Evolutionary conservation across 2,113 vertebrate genomes (phyloP).

Genomic region (Sinocyclocheilus grahami): DNA sequence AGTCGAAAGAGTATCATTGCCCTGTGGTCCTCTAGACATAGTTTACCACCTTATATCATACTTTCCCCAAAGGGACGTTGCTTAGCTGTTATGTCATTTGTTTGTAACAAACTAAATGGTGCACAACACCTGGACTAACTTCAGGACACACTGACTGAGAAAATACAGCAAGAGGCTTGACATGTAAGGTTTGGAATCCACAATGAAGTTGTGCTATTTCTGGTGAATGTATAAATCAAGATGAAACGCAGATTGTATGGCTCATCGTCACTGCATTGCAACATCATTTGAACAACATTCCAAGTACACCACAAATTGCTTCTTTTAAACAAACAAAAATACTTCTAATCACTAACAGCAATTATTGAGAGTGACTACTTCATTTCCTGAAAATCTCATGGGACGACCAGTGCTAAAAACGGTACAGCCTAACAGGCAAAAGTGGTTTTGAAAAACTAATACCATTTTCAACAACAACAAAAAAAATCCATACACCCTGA

Average conservation of each 20-base stretch:
- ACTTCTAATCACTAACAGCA: neutral
- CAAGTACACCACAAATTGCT: neutral
- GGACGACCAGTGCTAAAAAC: neutral
- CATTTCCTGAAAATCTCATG: neutral
- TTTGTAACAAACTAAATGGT: neutral
- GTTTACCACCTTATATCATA: slow-evolving; percentile 12
- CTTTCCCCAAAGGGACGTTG: neutral
- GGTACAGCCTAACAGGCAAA: neutral
- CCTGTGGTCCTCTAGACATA: neutral
- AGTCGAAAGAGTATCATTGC: slow-evolving; percentile 23
- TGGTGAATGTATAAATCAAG: neutral
- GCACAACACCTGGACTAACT: neutral
- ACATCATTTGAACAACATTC: neutral
- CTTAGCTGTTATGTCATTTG: neutral
- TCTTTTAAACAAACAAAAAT: neutral
- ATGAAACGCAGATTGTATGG: neutral
- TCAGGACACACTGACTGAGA: slow-evolving; percentile 5
- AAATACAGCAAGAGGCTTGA: neutral
- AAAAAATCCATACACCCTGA: too few relatives aligned
- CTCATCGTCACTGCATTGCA: neutral
- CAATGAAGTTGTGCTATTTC: neutral
- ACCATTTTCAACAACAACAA: neutral
- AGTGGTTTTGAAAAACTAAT: neutral
- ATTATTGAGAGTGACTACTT: slow-evolving; percentile 4
- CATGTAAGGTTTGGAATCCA: neutral